Evolutionary conservation across 2,113 vertebrate species (phyloP).

Genomic region (Vidua chalybeata): DNA sequence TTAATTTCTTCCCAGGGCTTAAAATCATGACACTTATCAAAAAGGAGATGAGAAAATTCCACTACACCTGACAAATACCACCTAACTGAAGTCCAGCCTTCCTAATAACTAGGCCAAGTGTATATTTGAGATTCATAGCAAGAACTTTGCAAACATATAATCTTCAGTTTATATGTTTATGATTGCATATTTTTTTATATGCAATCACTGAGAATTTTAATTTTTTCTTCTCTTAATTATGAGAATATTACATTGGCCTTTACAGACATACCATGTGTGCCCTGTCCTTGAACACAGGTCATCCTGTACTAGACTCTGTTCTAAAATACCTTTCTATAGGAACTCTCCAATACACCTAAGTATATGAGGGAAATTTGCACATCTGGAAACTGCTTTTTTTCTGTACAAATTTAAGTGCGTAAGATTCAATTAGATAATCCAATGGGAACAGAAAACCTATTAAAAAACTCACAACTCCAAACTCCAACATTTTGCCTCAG

Average conservation of each 20-base stretch:
- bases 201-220: neutral
- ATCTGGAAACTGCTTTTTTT: neutral
- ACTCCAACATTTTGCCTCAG: neutral
- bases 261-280: neutral
- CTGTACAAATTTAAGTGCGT: neutral
- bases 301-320: neutral
- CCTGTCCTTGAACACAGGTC: neutral
- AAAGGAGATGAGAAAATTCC: neutral
- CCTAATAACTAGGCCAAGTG: neutral
- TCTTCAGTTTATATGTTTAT: too few species aligned
- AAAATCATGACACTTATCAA: rapidly evolving
- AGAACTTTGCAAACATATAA: neutral
- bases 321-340: neutral
- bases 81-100: neutral
- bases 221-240: neutral
- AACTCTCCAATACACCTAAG: neutral
- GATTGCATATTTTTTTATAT: neutral
- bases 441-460: conserved; percentile 30
- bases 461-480: neutral
- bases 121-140: neutral
- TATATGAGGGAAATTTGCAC: neutral
- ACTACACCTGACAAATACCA: neutral
- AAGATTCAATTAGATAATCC: conserved; percentile 5
- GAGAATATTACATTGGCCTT: neutral
- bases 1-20: neutral